Base-by-base conservation (phyloP, 2,888 invertebrate genomes). In the Mayetiola destructor region DNA sequence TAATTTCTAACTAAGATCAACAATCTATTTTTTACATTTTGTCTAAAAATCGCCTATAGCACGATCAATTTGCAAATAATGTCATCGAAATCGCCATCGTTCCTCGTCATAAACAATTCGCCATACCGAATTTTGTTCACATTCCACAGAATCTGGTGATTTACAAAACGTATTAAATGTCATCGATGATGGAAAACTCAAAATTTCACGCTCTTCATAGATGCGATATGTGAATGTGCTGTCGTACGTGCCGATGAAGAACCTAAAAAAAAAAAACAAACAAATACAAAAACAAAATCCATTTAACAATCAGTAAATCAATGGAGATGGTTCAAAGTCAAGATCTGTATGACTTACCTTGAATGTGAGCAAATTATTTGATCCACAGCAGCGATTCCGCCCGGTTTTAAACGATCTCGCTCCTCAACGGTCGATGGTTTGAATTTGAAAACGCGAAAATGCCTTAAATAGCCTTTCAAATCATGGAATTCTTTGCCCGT, bases 201-300 rank as follows among this genome's bases (percentile, higher is more conserved):
- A 69, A 60, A 99, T 93, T 74, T 97, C 96, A 27, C 97, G 77
- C 68, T 99, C 97, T 69, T 99, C 97, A 73, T 96, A 93, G 62
- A 99, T 97, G 58, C 97, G 79, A 69, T 88, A 95, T 0, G 95
- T 85, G 71, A 96, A 97, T 0, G 97, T 99, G 59, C 97, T 97
- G 64, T 93, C 92, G 68, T 85, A 81, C 0, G 92, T 93, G 10
- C 97, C 97, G 37, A 94, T 79, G 67, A 96, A 96, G 68, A 81
- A 82, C 62, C 63, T 63, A 53, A 12, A 52, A 56, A 39, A 23
- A 16, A 37, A 27, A 39, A 36, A 23, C 12, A 20, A 35, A 48
- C 14, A 42, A 48, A 40, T 27, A 16, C 14, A 79, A 78, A 67
- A 60, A 66, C 67, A 57, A 2, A 4, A 60, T 37, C 18, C 8